Evolutionary conservation across 2,888 invertebrate genomes (phyloP), one percentile per base, ranked within the genome.

Genomic region (Agrenia bidenticulata): DNA sequence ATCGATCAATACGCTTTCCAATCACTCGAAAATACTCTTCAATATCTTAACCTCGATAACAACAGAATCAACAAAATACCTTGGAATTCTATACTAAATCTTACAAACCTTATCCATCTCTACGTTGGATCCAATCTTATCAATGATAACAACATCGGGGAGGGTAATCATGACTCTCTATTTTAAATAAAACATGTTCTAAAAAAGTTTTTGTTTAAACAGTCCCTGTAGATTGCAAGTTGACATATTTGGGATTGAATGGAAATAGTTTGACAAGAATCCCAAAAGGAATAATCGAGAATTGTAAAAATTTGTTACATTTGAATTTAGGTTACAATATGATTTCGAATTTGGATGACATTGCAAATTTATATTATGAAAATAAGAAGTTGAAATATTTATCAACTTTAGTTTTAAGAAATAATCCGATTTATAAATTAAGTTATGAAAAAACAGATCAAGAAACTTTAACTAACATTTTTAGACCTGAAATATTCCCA

Each of bases 261-360:
- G 90, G 91, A 24, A 94, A 93, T 81, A 87, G 87, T 79, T 84
- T 94, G 78, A 85, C 85, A 72, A 82, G 84, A 73, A 85, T 92
- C 69, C 92, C 93, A 11, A 82, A 85, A 1, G 82, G 84, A 39
- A 85, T 88, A 2, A 82, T 93, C 67, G 84, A 84, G 76, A 86
- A 86, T 77, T 89, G 91, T 78, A 86, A 87, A 60, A 86, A 87
- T 77, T 83, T 93, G 63, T 85, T 90, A n/a, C 92, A 93, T 81
- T 85, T 93, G 74, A 93, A 93, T 81, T 85, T 93, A 78, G 93
- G 91, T 68, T 93, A 92, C 81, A 93, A 94, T 80, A 87, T 87
- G 79, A 91, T 94, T 78, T 84, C 86, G 73, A 85, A 86, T 74
- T 86, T 88, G 67, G 87, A 87, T 72, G 89, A 92, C 79, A 91